Percentiles rank a stretch among this genome's conserved stretches.
These are phyloP conservation scores for Marmota monax DNA, from an alignment of 2,113 vertebrate genomes.

Conservation along the genomic window DNA sequence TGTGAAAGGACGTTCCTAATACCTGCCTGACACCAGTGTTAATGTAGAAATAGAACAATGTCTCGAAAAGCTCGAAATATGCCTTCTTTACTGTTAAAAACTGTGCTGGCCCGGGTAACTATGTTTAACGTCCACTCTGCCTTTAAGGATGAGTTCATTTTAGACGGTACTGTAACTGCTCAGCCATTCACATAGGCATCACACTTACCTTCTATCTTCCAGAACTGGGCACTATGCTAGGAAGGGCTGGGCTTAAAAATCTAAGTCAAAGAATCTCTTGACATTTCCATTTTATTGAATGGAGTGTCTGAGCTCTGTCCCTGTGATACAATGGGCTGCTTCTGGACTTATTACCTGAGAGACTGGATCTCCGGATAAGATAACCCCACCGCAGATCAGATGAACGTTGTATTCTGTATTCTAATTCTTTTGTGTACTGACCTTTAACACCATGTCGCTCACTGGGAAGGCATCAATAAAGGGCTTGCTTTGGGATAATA, in stretches of 20 bases:
- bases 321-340: background rate
- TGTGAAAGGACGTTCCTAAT: background rate
- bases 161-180: background rate
- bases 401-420: background rate
- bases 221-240: background rate
- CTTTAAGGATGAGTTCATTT: background rate
- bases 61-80: background rate
- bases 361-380: background rate
- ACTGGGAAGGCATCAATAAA: background rate
- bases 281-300: background rate
- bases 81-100: background rate
- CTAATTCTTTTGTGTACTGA: background rate
- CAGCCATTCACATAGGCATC: background rate
- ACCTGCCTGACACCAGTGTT: fast-evolving
- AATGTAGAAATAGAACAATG: background rate
- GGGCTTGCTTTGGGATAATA: background rate
- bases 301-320: background rate
- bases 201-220: background rate
- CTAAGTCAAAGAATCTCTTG: background rate
- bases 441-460: background rate
- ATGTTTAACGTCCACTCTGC: background rate
- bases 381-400: background rate
- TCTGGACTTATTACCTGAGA: background rate
- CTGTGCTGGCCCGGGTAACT: too few species aligned
- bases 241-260: background rate